Base-by-base conservation (phyloP, 1,140 invertebrate species). In the Mycetomoellerius zeteki region DNA sequence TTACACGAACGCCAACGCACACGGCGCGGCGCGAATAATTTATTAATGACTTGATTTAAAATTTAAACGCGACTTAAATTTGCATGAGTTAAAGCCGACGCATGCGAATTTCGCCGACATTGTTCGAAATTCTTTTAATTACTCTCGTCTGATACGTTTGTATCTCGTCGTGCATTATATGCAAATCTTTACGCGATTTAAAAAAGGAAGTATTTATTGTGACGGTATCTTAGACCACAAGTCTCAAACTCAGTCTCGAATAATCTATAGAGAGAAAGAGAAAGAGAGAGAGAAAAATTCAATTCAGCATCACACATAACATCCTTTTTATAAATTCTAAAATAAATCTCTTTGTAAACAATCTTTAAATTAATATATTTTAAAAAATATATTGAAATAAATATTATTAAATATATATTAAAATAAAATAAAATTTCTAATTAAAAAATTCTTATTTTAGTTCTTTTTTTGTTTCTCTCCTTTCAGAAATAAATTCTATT, bases 91-190 rank as follows among this genome's bases (percentile, higher is more conserved):
- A 75, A 84, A 84, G 80, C 69, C 52, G 65, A 72, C 69, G 80
- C 69, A 75, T 84, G 80, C 80, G 80, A 84, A 62, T 84, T 82
- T 75, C 27, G 54, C 80, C 69, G 69, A 84, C 80, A 84, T 84
- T 84, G 80, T 84, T 84, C 80, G 80, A 84, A 84, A 84, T 84
- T 84, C 80, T 84, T 84, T 84, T 84, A 84, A 84, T 84, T 84
- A 73, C 80, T 84, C 69, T 75, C 69, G 43, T 50, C 80, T 84
- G 80, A 84, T 75, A 84, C 54, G 80, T 84, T 84, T 75, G 58
- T 37, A 37, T n/a, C 37, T 47, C 80, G 27, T 71, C 67, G 24
- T 73, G 80, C 56, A 84, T 84, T 84, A 73, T 84, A 84, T 84
- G 80, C 80, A 60, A 84, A 84, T 84, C 14, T 62, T 75, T 50